Evolutionary conservation across 2,113 vertebrate genomes (phyloP), one percentile per base, ranked within the genome.

Genomic region (Eulemur macaco): DNA sequence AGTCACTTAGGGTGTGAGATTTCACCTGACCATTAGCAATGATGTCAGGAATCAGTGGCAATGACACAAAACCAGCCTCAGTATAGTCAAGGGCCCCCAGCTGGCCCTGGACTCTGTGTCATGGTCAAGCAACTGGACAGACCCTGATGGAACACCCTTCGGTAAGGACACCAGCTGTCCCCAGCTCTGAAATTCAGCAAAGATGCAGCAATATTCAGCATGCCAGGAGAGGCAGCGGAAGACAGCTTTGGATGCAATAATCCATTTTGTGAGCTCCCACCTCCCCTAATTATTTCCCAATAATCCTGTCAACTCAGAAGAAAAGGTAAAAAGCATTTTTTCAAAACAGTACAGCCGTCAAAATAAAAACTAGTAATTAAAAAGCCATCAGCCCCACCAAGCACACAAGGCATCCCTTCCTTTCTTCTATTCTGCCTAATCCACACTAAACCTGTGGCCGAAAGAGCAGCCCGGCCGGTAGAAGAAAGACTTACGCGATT

Each of bases 401-500:
- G 63, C 27, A 50, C 21, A 77, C 25, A 47, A 68, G 9, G 18
- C 4, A 1, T 8, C 7, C 6, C 25, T 29, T 37, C 66, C 73
- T 37, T 60, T 31, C 54, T 45, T 42, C 71, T 7, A 5, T 25
- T 68, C 81, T 10, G 4, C 13, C 23, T 47, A 7, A 7, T 21
- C 47, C 27, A 8, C 14, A 3, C 13, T 23, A 18, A 58, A 47
- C 1, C 1, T 1, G 63, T 45, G 18, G 10, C 42, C 54, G 9
- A 47, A 52, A 20, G 1, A 50, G 45, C 71, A 9, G 21, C 2
- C 27, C 5, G 1, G 18, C 6, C 3, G 1, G 23, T 13, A 45
- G 9, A 37, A 63, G n/a, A 23, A 20, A 92, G 77, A 99, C 99
- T 99, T 98, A 99, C 99, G 99, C 83, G 99, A 99, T 89, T 99